Evolutionary conservation across 2,797 vertebrate species (phyloP).

Genomic region (Crenichthys baileyi): DNA sequence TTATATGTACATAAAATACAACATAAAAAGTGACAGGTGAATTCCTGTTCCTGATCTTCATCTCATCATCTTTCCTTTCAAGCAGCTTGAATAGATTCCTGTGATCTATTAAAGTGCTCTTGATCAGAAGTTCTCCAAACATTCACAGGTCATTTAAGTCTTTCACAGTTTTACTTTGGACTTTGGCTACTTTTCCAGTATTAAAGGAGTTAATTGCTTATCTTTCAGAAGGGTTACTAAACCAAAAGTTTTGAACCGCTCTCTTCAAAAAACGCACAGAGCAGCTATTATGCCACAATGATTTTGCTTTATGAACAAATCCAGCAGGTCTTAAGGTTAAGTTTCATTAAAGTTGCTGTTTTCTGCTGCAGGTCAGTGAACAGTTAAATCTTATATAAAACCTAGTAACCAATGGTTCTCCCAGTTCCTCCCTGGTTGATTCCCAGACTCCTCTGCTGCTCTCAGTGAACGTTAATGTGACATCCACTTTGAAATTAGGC

Average conservation of each 20-base stretch:
- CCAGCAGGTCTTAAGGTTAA: slow-evolving; percentile 6
- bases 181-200: not conserved
- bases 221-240: not conserved
- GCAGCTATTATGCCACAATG: not conserved
- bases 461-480: slow-evolving; percentile 59
- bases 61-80: not conserved
- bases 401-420: slow-evolving; percentile 30
- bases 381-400: slow-evolving; percentile 38
- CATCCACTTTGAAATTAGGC: slow-evolving; percentile 76
- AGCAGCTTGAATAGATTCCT: not conserved
- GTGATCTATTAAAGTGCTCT: not conserved
- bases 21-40: not conserved
- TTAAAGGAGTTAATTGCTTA: not conserved
- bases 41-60: not conserved
- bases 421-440: slow-evolving; percentile 24
- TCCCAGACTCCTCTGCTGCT: slow-evolving; percentile 50
- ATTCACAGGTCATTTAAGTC: not conserved
- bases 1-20: too few species aligned
- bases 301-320: slow-evolving; percentile 1
- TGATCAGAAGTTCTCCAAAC: not conserved
- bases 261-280: not conserved
- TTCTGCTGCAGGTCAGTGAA: slow-evolving; percentile 4
- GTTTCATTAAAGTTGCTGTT: not conserved
- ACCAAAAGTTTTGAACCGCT: not conserved
- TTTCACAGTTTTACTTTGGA: not conserved